These are phyloP conservation scores for Calyptomena viridis DNA, from an alignment of 2,113 vertebrate genomes.

Conservation along the genomic window DNA sequence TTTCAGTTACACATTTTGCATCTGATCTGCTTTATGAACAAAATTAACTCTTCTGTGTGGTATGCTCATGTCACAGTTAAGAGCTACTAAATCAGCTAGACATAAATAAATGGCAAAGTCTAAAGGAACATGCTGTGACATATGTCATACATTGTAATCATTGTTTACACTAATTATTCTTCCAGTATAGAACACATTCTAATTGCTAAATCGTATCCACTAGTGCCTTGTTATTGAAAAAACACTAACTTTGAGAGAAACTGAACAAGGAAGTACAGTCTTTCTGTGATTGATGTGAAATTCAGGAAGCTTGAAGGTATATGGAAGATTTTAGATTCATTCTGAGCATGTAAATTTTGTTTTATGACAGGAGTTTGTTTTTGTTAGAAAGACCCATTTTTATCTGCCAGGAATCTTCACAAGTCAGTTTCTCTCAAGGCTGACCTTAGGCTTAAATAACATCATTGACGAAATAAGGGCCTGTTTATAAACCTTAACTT, in stretches of 20 bases:
- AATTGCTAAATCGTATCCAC: neutral
- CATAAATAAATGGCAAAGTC: neutral
- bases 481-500: neutral
- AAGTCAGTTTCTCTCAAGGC: neutral
- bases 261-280: neutral
- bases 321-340: neutral
- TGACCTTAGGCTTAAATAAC: constrained; percentile 53
- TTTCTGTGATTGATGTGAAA: neutral
- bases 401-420: neutral
- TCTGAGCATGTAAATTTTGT: neutral
- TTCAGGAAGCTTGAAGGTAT: neutral
- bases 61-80: neutral
- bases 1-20: neutral
- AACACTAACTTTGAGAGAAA: neutral
- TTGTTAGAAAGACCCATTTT: neutral
- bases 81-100: neutral
- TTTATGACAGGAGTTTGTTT: neutral
- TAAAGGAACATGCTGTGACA: neutral
- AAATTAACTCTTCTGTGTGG: neutral
- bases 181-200: neutral
- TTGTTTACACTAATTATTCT: neutral
- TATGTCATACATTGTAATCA: neutral
- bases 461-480: neutral
- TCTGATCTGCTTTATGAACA: neutral
- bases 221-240: neutral